phyloP scores from a whole-genome alignment of 2,797 vertebrate species.

The Centropyge bicolor region DNA sequence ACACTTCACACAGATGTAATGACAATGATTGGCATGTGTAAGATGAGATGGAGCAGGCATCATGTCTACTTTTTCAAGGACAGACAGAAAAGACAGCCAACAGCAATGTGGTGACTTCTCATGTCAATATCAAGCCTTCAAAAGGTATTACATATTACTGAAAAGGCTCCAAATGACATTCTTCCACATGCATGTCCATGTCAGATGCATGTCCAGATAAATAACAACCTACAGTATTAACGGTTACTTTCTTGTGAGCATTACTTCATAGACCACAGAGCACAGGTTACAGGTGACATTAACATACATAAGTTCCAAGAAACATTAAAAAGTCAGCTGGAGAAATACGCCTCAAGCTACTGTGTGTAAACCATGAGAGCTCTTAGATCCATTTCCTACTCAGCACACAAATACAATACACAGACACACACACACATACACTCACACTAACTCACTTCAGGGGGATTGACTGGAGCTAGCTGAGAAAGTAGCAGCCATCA shows the following conservation, averaged over 20 bases:
- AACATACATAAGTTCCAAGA: too few relatives aligned
- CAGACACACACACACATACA: slow-evolving; percentile 22
- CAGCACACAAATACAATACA: slow-evolving; percentile 1
- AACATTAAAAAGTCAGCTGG: background rate
- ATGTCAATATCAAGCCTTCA: background rate
- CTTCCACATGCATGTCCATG: too few relatives aligned
- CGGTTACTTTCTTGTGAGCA: too few relatives aligned
- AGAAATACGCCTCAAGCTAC: slow-evolving; percentile 13
- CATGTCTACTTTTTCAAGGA: slow-evolving; percentile 12
- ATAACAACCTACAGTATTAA: background rate
- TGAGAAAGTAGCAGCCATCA: slow-evolving; percentile 67
- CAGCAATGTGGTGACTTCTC: slow-evolving; percentile 4
- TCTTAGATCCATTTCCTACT: slow-evolving; percentile 54
- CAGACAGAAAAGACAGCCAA: slow-evolving; percentile 7
- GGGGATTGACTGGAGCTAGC: slow-evolving; percentile 56
- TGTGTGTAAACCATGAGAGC: slow-evolving; percentile 39
- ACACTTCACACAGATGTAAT: slow-evolving; percentile 3
- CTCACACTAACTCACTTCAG: slow-evolving; percentile 41
- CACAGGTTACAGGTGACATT: background rate
- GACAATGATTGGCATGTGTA: slow-evolving; percentile 16
- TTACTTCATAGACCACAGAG: background rate
- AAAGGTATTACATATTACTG: background rate
- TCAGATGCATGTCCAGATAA: background rate
- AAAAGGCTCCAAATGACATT: background rate
- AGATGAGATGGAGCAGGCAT: slow-evolving; percentile 33